Evolutionary conservation across 2,888 invertebrate genomes (phyloP), one percentile per base, ranked within the genome.

Genomic region (Endotricha flammealis): DNA sequence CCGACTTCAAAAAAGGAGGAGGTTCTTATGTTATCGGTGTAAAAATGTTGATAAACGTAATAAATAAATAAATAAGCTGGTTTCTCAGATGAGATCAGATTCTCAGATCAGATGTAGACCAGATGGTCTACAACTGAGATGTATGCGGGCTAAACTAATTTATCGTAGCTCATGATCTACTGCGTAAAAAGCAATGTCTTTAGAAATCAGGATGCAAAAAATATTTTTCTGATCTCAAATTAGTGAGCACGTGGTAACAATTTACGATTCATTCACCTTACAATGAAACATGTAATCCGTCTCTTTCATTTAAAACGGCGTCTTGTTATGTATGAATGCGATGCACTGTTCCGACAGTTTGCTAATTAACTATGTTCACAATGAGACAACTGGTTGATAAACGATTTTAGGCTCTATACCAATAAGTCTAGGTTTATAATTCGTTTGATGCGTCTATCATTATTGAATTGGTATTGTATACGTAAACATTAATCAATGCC

Each of bases 401-500:
- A 42, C 42, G 50, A 73, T 57, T 68, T 57, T 71, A 42, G 44
- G 61, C 78, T 62, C 48, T 78, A 76, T 57, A 41, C 7, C 45
- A 12, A 22, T 20, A 7, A 25, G 3, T 12, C 42, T 67, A 72
- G 60, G 57, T 52, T 46, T 53, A 56, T 53, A 57, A 64, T 59
- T 69, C 49, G 53, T 40, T 39, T 38, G 43, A 42, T 46, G 43
- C 42, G 48, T 41, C 37, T 47, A 43, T 42, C 56, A 48, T 47
- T 51, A 50, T 57, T 74, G 70, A 76, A 79, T 76, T 73, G 59
- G 66, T 66, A 74, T 77, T 79, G 76, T 79, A 73, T 78, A 72
- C 68, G 73, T 76, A 73, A 74, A 71, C 64, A 76, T 74, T 75
- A 73, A 80, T 80, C 79, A 81, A 77, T 80, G 80, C 76, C 79